These are phyloP conservation scores for Dimorphilus gyrociliatus DNA, from an alignment of 2,888 invertebrate species.

Conservation along the genomic window DNA sequence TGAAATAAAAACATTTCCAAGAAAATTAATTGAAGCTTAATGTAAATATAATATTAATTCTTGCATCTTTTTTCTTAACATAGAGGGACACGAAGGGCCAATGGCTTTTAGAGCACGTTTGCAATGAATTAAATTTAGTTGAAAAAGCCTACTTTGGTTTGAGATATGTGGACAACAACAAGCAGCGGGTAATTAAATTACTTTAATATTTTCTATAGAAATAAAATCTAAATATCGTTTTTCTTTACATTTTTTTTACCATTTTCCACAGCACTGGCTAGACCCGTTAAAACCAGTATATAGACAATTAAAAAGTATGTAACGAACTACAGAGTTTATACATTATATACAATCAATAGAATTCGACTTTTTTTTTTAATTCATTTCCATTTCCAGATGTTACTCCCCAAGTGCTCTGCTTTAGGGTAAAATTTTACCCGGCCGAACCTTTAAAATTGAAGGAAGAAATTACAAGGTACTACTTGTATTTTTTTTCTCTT, in stretches of 20 bases:
- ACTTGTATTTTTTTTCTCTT: not conserved
- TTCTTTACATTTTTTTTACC: slow-evolving; percentile 3
- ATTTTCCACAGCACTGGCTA: slow-evolving; percentile 65
- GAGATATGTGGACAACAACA: slow-evolving; percentile 74
- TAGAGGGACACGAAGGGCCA: slow-evolving; percentile 81
- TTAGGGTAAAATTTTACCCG: slow-evolving; percentile 93
- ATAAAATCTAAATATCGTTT: too few species aligned
- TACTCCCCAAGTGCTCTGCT: slow-evolving; percentile 77
- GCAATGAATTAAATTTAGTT: slow-evolving; percentile 74
- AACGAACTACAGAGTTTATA: not conserved
- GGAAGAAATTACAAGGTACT: slow-evolving; percentile 71
- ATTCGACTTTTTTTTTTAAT: too few species aligned
- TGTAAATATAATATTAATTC: too few species aligned
- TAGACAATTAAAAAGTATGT: slow-evolving; percentile 60
- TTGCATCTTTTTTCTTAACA: slow-evolving; percentile 33
- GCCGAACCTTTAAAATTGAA: slow-evolving; percentile 78
- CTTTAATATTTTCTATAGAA: too few species aligned
- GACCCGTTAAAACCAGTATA: slow-evolving; percentile 73
- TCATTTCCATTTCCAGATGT: slow-evolving; percentile 49
- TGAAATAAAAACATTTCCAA: too few species aligned
- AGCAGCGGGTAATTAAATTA: slow-evolving; percentile 77
- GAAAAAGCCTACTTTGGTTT: slow-evolving; percentile 93
- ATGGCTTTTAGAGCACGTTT: slow-evolving; percentile 73
- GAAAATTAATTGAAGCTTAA: too few species aligned
- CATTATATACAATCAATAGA: too few species aligned